These are phyloP conservation scores for Lytechinus variegatus DNA, from an alignment of 35 echinoderm and acorn worm species.

Conservation along the genomic window DNA sequence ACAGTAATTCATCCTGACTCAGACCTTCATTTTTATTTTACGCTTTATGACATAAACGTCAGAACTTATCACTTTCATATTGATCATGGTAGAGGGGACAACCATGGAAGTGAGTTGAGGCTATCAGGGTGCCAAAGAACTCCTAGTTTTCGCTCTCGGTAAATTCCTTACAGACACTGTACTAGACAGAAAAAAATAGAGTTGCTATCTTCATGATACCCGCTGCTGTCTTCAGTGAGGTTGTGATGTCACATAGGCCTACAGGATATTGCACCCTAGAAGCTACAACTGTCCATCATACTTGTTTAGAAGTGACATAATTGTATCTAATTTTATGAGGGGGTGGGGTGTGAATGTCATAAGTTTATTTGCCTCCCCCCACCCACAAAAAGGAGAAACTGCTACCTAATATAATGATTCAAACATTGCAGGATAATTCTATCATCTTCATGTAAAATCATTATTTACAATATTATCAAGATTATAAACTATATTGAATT, in stretches of 20 bases:
- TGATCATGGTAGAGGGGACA: neutral
- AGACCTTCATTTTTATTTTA: neutral
- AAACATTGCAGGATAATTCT: neutral
- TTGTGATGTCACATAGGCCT: neutral
- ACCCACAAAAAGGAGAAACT: neutral
- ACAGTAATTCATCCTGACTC: neutral
- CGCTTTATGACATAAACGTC: neutral
- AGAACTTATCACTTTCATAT: conserved; percentile 14
- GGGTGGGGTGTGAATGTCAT: neutral
- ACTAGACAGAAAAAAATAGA: neutral
- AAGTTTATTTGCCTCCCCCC: neutral
- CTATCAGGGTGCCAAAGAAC: neutral
- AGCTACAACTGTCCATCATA: neutral
- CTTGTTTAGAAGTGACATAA: neutral
- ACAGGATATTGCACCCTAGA: neutral
- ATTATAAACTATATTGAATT: no score
- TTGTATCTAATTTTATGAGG: neutral
- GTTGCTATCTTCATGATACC: neutral
- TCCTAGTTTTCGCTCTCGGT: neutral
- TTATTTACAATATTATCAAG: neutral
- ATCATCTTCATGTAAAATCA: neutral
- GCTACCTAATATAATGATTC: neutral
- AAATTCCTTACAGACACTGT: neutral
- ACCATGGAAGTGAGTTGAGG: neutral
- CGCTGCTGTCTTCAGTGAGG: neutral